Evolutionary conservation across 1,140 invertebrate genomes (phyloP), one percentile per base, ranked within the genome.

Genomic region (Parapsyche elsis): DNA sequence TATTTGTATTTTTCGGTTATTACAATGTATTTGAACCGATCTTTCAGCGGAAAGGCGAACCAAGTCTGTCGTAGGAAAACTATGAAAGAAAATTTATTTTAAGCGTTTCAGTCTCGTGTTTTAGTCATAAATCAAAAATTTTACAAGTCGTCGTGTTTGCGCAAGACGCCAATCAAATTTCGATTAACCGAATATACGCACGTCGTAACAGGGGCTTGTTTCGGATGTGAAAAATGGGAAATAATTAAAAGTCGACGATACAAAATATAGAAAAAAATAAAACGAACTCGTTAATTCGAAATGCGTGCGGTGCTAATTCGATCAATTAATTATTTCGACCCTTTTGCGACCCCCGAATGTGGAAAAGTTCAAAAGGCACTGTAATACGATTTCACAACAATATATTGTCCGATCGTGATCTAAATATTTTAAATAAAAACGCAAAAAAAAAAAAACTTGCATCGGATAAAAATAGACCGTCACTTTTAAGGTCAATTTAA

Each of bases 291-390:
- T 21, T 9, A 61, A 61, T 61, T 61, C 57, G 16, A 61, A 61
- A 61, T 16, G 57, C 57, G 57, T 61, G n/a, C 57, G 57, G n/a
- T 0, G 21, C 57, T 61, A 61, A 61, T 61, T 61, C 57, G 14
- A 61, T 61, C 57, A 61, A 61, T 61, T 61, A 61, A 61, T 61
- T 61, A 61, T 61, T 61, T 9, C 57, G 57, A 61, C 57, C 57
- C 16, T 61, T 61, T 61, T 61, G n/a, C n/a, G 16, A 61, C 57
- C 57, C 57, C n/a, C 16, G 21, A 61, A 1, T 38, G 30, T 21
- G n/a, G 19, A 61, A 61, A 61, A 61, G 57, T 61, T 61, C 21
- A 9, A 61, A 16, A 53, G 16, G 49, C 49, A n/a, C 49, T 19
- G 49, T n/a, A 53, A 53, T n/a, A 53, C 49, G 16, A 14, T 53